Evolutionary conservation across 2,113 vertebrate genomes (phyloP).

Genomic region (Brachionichthys hirsutus): DNA sequence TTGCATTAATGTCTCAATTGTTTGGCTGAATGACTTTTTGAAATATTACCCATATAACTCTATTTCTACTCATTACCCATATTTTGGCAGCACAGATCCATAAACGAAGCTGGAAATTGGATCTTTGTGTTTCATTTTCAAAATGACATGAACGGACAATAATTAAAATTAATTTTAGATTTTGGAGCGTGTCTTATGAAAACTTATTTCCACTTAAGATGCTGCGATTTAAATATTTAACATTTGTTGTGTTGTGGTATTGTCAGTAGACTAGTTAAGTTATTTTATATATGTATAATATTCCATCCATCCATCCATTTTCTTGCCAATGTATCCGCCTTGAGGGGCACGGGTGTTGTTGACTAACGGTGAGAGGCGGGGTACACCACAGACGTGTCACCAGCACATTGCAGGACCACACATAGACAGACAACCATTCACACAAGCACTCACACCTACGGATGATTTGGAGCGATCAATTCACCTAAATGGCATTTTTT

Average conservation of each 20-base stretch:
- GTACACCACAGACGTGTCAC: too few relatives aligned
- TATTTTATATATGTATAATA: too few relatives aligned
- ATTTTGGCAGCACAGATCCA: slow-evolving; percentile 21
- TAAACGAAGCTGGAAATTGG: slow-evolving; percentile 9
- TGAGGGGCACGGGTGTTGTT: too few relatives aligned
- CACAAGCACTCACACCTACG: too few relatives aligned
- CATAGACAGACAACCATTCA: too few relatives aligned
- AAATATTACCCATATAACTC: slow-evolving; percentile 42
- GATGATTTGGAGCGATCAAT: too few relatives aligned
- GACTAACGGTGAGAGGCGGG: too few relatives aligned
- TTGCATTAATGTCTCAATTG: slow-evolving; percentile 46
- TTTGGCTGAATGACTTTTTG: slow-evolving; percentile 43
- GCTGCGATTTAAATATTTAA: neutral
- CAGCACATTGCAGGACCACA: too few relatives aligned
- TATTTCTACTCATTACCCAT: slow-evolving; percentile 46
- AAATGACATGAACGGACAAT: neutral
- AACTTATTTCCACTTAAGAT: neutral
- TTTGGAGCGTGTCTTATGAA: neutral
- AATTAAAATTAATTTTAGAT: neutral
- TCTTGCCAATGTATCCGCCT: too few relatives aligned
- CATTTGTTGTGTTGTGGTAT: neutral
- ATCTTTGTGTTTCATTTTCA: slow-evolving; percentile 7
- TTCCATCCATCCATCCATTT: too few relatives aligned
- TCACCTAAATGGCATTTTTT: too few relatives aligned
- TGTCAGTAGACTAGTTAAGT: too few relatives aligned